Evolutionary conservation across 2,888 invertebrate species (phyloP), one percentile per base, ranked within the genome.

Genomic region (Celastrina argiolus): DNA sequence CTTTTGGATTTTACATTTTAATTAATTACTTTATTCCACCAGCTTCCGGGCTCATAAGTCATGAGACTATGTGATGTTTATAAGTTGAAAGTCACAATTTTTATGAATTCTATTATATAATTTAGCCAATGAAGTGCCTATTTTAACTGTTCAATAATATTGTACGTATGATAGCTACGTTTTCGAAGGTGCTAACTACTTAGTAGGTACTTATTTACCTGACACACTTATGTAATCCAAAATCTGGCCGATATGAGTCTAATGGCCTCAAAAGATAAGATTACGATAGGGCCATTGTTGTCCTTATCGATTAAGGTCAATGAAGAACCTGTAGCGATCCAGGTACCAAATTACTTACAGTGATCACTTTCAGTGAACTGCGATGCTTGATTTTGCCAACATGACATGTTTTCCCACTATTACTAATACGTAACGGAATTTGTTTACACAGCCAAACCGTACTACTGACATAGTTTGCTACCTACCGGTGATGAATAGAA

Each of bases 161-260:
- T 45, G 8, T 18, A 45, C 16, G 10, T 45, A 3, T 18, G 16
- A 45, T 28, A 22, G 31, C 31, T 31, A 18, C 8, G 7, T 34
- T 10, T 34, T 31, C 16, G 4, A 16, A 59, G 59, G 10, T 22
- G 22, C 51, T 51, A 18, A 59, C 18, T 16, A 31, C n/a, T n/a
- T n/a, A n/a, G n/a, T 22, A 51, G 5, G 18, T 6, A 2, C 1
- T 12, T 7, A 59, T 31, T 58, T 34, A 31, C 39, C 8, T 39
- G 61, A 39, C 61, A 61, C 22, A 61, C 14, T 61, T 61, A 61
- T 18, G 36, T 61, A 61, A 61, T 61, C 36, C 39, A 39, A 61
- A 61, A 61, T 36, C 36, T 61, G 18, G 39, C 12, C 61, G 61
- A 61, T 61, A 61, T 10, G 7, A 61, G 61, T 34, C 26, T 36